These are phyloP conservation scores for Parambassis ranga DNA, from an alignment of 2,797 vertebrate species.

Conservation along the genomic window DNA sequence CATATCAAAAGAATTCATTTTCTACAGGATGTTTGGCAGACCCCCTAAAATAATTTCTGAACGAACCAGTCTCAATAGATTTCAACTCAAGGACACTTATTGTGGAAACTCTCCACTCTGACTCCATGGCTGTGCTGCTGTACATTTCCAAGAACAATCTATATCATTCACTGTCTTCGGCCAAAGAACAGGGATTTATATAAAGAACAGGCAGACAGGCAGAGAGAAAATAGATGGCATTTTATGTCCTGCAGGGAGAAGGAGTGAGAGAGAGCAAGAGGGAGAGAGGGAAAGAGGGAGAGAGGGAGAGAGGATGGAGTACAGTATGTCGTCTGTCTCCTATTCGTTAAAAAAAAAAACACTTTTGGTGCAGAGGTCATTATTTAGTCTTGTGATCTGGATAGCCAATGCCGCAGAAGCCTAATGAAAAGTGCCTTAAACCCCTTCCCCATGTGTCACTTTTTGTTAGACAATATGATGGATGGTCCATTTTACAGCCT, in stretches of 20 bases:
- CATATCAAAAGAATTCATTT: slow-evolving; percentile 20
- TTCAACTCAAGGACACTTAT: slow-evolving; percentile 63
- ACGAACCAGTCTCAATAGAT: slow-evolving; percentile 47
- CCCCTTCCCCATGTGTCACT: slow-evolving; percentile 68
- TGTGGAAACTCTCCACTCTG: slow-evolving; percentile 59
- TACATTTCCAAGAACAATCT: slow-evolving; percentile 71
- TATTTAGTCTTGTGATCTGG: slow-evolving; percentile 76
- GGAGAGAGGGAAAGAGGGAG: neutral
- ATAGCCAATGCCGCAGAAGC: slow-evolving; percentile 64
- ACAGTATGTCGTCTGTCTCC: slow-evolving; percentile 62
- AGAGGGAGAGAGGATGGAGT: slow-evolving; percentile 43
- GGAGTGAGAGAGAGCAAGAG: slow-evolving; percentile 17
- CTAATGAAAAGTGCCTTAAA: slow-evolving; percentile 79
- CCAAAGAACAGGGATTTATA: slow-evolving; percentile 69
- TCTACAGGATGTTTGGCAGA: slow-evolving; percentile 32
- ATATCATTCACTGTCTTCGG: slow-evolving; percentile 73
- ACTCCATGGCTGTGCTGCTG: slow-evolving; percentile 38
- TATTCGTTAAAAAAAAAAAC: slow-evolving; percentile 60
- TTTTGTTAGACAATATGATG: slow-evolving; percentile 79
- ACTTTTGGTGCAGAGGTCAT: slow-evolving; percentile 72
- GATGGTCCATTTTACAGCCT: slow-evolving; percentile 82
- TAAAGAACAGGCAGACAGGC: slow-evolving; percentile 63
- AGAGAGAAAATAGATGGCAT: slow-evolving; percentile 67
- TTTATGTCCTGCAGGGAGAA: slow-evolving; percentile 66
- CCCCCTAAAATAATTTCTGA: slow-evolving; percentile 40